Percentiles rank a stretch among this genome's conserved stretches.
phyloP scores from a whole-genome alignment of 2,797 vertebrate genomes.

The Nasua narica region DNA sequence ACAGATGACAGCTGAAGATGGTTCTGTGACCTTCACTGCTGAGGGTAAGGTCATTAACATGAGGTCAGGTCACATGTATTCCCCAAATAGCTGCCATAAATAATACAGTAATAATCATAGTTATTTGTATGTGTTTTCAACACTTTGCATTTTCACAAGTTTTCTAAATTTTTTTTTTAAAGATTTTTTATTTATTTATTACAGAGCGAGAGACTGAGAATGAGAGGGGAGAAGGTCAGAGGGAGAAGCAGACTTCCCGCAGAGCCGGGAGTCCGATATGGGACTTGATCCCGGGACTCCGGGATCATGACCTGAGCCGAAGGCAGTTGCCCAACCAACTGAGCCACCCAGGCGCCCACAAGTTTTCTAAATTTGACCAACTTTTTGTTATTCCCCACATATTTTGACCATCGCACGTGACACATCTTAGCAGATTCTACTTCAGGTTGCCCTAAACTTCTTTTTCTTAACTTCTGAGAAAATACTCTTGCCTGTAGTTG shows the following conservation, averaged over 20 bases:
- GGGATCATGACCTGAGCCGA: no score
- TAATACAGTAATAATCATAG: background rate
- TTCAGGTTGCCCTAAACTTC: background rate
- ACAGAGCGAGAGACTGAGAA: no score
- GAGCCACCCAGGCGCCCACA: no score
- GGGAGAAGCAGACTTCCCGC: no score
- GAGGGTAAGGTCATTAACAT: background rate
- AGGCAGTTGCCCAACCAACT: no score
- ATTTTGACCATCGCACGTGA: slow-evolving; percentile 9
- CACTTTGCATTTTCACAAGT: background rate
- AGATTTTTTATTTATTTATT: no score
- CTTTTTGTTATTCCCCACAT: background rate
- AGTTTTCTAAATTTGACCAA: slow-evolving; percentile 5
- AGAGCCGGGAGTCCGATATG: no score
- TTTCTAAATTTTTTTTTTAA: slow-evolving; percentile 39
- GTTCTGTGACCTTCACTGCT: background rate
- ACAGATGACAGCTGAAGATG: background rate
- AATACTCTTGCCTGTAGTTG: background rate
- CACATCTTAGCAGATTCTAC: slow-evolving; percentile 18
- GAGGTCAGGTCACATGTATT: background rate
- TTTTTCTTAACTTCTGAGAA: slow-evolving; percentile 48
- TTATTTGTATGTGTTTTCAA: background rate
- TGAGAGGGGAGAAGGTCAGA: no score
- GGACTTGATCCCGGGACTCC: no score
- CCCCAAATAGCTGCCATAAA: background rate